Conservation (phyloP, 92 coral and sea anemone species). For the Hydrozoanthus gracilis region DNA sequence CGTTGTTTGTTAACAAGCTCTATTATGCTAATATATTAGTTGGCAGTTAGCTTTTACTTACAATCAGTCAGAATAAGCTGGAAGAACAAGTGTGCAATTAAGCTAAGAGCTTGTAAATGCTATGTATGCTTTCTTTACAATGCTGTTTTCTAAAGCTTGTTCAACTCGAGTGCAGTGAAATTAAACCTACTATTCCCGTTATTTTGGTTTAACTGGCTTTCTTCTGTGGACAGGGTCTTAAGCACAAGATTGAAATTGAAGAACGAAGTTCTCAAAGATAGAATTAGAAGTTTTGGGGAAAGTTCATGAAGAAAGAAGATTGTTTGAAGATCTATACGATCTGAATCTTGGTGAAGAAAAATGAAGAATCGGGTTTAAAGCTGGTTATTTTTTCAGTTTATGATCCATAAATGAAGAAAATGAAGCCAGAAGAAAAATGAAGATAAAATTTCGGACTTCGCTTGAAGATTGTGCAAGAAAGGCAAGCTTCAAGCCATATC, state of each 20-base stretch:
- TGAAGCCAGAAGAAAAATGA: constrained; percentile 46
- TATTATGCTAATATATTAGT: too few relatives aligned
- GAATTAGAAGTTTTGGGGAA: constrained; percentile 35
- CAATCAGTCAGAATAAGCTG: background rate
- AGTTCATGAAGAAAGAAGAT: constrained; percentile 40
- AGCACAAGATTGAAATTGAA: constrained; percentile 42
- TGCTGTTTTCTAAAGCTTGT: background rate
- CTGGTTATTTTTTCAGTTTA: constrained; percentile 32
- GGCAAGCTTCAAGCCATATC: constrained; percentile 39
- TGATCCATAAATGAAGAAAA: constrained; percentile 28
- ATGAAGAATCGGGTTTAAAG: constrained; percentile 34
- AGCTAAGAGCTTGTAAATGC: too few relatives aligned
- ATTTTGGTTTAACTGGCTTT: constrained; percentile 45
- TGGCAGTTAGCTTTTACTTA: too few relatives aligned
- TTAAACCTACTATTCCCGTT: background rate
- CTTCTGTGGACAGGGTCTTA: constrained; percentile 48
- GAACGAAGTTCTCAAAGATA: constrained; percentile 34
- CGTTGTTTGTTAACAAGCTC: too few relatives aligned
- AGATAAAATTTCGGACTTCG: constrained; percentile 49
- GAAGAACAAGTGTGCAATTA: background rate
- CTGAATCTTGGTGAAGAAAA: constrained; percentile 41
- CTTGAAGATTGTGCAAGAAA: constrained; percentile 53
- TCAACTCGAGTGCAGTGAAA: constrained; percentile 8
- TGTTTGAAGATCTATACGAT: constrained; percentile 28
- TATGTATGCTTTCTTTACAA: background rate